Evolutionary conservation across 2,888 invertebrate species (phyloP), one percentile per base, ranked within the genome.

Genomic region (Nymphalis c-album): DNA sequence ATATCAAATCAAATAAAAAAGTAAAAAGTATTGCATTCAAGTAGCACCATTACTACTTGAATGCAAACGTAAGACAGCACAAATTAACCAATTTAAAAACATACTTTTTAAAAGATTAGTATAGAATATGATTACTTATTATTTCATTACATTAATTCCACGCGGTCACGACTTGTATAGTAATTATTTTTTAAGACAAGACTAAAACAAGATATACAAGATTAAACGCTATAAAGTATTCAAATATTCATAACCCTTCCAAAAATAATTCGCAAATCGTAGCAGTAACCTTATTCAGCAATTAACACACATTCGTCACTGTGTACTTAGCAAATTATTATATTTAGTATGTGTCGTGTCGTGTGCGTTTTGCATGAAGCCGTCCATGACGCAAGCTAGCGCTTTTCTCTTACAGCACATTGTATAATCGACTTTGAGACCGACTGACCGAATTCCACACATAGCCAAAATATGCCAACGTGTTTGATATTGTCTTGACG

Each of bases 381-480:
- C 70, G 66, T 78, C 80, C 79, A 71, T 86, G 81, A 85, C 82
- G 86, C 80, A 86, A 87, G 53, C 31, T 51, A 51, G 73, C 74
- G 77, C 81, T 80, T 84, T 84, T 81, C 84, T 76, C 82, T 85
- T 86, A 85, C 81, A 75, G 77, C 77, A 78, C 78, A 79, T 84
- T 85, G 85, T 82, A 81, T 82, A 83, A 80, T 78, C 80, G 87
- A 85, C 87, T 85, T 86, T 87, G 86, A 86, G 79, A 84, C 86
- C 84, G 78, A 86, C 76, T 87, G 85, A 87, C 87, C 85, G 84
- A 78, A 76, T 80, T 85, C 68, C 74, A 72, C 59, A 64, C 62
- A 53, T 51, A 20, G 26, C 31, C 53, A 57, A 57, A 40, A 57
- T 57, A 57, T 40, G 40, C 57, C 6, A 40, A 31, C 7, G 17